Evolutionary conservation across 2,888 invertebrate genomes (phyloP).

Genomic region (Nomada ruficornis): DNA sequence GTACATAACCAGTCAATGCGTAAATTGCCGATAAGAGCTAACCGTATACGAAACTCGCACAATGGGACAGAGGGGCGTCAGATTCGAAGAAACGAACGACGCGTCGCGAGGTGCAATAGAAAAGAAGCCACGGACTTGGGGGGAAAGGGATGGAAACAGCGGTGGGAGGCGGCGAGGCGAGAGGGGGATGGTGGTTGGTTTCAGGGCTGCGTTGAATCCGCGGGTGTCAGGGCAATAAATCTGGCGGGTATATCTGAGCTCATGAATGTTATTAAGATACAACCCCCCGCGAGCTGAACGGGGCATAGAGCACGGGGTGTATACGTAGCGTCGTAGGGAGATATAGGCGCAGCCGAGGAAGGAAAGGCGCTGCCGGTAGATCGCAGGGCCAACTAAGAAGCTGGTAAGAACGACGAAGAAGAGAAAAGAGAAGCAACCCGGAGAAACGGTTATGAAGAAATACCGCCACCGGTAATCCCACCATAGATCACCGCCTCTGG

Average conservation of each 20-base stretch:
- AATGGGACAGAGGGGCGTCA: neutral
- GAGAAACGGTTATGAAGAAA: conserved; percentile 84
- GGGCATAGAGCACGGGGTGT: conserved; percentile 70
- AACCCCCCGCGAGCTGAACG: conserved; percentile 80
- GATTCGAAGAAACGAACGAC: conserved; percentile 8
- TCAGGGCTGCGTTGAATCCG: conserved; percentile 72
- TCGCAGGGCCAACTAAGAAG: conserved; percentile 46
- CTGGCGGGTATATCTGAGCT: conserved; percentile 84
- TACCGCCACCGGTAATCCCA: conserved; percentile 84
- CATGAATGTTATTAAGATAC: conserved; percentile 85
- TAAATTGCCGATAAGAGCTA: neutral
- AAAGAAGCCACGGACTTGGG: conserved; percentile 39
- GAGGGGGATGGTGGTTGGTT: conserved; percentile 58
- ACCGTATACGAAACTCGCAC: neutral
- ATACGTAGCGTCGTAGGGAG: conserved; percentile 68
- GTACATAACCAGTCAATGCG: no score
- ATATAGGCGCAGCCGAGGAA: conserved; percentile 73
- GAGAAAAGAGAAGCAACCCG: conserved; percentile 70
- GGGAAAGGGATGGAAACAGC: conserved; percentile 55
- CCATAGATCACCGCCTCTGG: conserved; percentile 83
- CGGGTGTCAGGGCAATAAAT: conserved; percentile 83
- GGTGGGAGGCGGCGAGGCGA: conserved; percentile 45
- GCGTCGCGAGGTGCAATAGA: conserved; percentile 18
- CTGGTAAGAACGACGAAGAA: conserved; percentile 52
- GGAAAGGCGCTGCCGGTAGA: conserved; percentile 63